Evolutionary conservation across 2,113 vertebrate genomes (phyloP), one percentile per base, ranked within the genome.

Genomic region (Gobio gobio): DNA sequence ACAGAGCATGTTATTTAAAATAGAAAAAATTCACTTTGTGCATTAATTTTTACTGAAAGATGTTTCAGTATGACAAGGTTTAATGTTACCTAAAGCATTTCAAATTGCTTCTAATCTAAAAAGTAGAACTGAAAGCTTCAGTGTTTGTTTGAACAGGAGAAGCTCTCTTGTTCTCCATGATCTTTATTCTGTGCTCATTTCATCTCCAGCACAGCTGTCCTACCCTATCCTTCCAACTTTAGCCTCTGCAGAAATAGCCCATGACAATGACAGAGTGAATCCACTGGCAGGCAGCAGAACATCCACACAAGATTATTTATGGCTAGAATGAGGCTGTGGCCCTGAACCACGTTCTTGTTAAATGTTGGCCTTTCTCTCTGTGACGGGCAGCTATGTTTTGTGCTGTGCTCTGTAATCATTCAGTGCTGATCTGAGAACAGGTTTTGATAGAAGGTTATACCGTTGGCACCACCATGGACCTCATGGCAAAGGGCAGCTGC

Each of bases 401-500:
- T 43, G 18, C 26, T 49, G 13, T 51, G 18, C 45, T 51, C 6
- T 72, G 36, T 14, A 40, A 8, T 18, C 7, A 56, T 70, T 72
- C 43, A 61, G 29, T 81, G 54, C 47, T 79, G 49, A 83, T 72
- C 85, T 78, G 20, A 51, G 26, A 51, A 75, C 74, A 58, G 24
- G 33, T 43, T 70, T 58, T 51, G n/a, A n/a, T 58, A 22, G 26
- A 56, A 85, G 66, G 86, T 87, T 83, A 87, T 92, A 95, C 91
- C 96, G 92, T 97, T 96, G 91, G 94, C 93, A 91, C 95, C 94
- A 91, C 95, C 95, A 58, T 96, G 96, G 92, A 98, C 95, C 92
- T 98, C 97, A 92, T 93, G 94, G 92, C 96, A 95, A 94, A 98
- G 96, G 94, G 96, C 97, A 61, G 96, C 94, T 59, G 97, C 97